Evolutionary conservation across 2,113 vertebrate species (phyloP).

Genomic region (Saccopteryx bilineata): DNA sequence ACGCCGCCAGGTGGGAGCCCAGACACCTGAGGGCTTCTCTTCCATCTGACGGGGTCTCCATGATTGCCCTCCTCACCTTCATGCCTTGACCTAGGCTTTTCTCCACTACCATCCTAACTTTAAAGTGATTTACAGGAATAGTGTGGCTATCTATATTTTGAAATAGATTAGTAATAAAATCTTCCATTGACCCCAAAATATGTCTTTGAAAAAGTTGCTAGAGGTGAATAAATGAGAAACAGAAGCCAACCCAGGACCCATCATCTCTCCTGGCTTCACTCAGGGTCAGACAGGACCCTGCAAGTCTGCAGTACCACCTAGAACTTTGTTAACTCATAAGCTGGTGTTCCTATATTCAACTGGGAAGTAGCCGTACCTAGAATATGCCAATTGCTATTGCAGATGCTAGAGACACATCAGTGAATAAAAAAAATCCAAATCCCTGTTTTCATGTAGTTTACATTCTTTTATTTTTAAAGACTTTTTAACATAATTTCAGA

Average conservation of each 20-base stretch:
- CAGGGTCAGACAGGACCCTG: background rate
- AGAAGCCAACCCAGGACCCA: background rate
- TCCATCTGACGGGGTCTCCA: rapidly evolving
- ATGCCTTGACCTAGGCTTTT: background rate
- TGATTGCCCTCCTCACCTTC: background rate
- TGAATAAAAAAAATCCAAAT: background rate
- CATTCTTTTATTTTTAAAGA: background rate
- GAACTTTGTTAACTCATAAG: background rate
- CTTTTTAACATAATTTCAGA: slow-evolving; percentile 44
- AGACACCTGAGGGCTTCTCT: no score
- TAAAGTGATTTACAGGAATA: background rate
- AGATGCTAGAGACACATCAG: background rate
- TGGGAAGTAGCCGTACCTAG: rapidly evolving
- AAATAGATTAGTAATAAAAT: background rate
- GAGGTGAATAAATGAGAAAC: background rate
- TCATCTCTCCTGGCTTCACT: background rate
- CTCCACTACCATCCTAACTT: background rate
- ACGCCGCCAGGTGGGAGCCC: rapidly evolving
- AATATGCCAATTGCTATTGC: background rate
- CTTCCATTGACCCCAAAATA: background rate
- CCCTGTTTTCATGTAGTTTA: background rate
- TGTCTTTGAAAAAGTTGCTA: background rate
- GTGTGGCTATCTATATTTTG: background rate
- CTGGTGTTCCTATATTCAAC: background rate
- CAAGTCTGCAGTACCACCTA: background rate